Evolutionary conservation across 2,888 invertebrate species (phyloP), one percentile per base, ranked within the genome.

Genomic region (Troides oblongomaculatus): DNA sequence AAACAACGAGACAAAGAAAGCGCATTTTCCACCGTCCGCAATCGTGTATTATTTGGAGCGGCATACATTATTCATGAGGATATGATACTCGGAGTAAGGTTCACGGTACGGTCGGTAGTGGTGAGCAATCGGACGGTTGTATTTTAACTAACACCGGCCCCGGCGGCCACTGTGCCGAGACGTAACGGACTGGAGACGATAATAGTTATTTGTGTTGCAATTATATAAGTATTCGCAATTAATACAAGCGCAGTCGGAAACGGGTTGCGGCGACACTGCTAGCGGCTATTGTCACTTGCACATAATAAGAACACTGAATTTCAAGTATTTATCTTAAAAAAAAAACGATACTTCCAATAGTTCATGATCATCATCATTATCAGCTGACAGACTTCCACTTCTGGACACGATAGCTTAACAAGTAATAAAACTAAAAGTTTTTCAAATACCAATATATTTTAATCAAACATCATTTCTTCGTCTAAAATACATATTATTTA

Each of bases 31-130:
- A 10, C 63, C 57, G 67, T 39, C 65, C 57, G 67, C 86, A 87
- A 88, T 87, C 88, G 87, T 88, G 85, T 87, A 89, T 88, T 90
- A 89, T 90, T 89, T 88, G 88, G 89, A 90, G 87, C 89, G 83
- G 75, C 71, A 83, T 90, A 81, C 86, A 90, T 90, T 89, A 91
- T 90, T 68, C 56, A 66, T 70, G 62, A 68, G 64, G 23, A 23
- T 64, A 63, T 67, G 67, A 90, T 89, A 90, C 89, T 87, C 79
- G 83, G 82, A 85, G 86, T 84, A 84, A 87, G 87, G 88, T 86
- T 86, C 85, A 85, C 78, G 70, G 88, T 87, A 90, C 81, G 76
- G 87, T 79, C 77, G 62, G 80, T 81, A 80, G 53, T 69, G 66
- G 73, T 71, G 69, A 30, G 46, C 46, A 25, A n/a, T 25, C 21